Conservation (phyloP, 2,797 vertebrate genomes). For the Cirrhinus molitorella region DNA sequence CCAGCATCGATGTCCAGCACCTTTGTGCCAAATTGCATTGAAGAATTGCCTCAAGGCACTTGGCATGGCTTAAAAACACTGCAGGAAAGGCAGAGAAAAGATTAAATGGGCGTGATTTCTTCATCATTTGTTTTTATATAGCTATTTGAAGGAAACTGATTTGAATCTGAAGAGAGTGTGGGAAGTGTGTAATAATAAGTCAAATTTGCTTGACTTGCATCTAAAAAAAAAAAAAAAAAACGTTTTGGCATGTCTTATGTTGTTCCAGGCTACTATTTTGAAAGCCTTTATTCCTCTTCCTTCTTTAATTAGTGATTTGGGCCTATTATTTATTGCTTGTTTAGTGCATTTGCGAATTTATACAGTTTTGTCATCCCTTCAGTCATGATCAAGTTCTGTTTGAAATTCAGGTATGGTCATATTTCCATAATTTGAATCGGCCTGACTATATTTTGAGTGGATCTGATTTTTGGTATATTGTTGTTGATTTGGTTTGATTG, state of each 20-base stretch:
- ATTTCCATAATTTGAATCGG: background rate
- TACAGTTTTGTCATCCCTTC: background rate
- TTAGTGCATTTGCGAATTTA: background rate
- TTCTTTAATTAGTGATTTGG: background rate
- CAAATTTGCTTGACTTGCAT: background rate
- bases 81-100: conserved; percentile 17
- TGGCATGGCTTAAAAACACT: conserved; percentile 44
- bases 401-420: background rate
- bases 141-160: conserved; percentile 37
- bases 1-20: conserved; percentile 45
- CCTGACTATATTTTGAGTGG: no score
- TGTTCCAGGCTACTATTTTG: background rate
- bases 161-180: conserved; percentile 30
- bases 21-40: conserved; percentile 46
- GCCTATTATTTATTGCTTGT: background rate
- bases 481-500: background rate
- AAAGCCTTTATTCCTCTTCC: background rate
- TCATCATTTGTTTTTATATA: conserved; percentile 36
- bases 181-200: conserved; percentile 23
- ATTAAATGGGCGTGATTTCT: conserved; percentile 37
- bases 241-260: background rate
- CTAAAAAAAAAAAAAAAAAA: background rate
- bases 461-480: background rate
- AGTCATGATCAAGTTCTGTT: background rate
- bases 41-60: conserved; percentile 45